Evolutionary conservation across 2,888 invertebrate species (phyloP).

Genomic region (Pollenia amentaria): DNA sequence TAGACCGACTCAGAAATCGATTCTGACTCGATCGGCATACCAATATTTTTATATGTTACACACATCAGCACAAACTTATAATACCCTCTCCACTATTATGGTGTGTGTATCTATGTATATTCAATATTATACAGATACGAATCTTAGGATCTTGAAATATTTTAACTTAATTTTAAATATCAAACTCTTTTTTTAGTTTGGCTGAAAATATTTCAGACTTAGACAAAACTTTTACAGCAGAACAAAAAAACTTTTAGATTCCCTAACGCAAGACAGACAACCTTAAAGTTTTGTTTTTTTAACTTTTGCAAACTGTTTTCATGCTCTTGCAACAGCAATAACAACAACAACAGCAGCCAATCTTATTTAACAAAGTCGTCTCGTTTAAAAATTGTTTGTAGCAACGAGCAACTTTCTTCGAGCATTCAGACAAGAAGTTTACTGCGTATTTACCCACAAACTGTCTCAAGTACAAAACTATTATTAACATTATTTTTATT

Average conservation of each 20-base stretch:
- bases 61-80: too few species aligned
- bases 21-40: too few species aligned
- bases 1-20: too few species aligned
- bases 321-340: slow-evolving; percentile 18
- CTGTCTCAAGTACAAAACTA: slow-evolving; percentile 66
- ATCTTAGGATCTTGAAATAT: too few species aligned
- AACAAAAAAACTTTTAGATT: slow-evolving; percentile 17
- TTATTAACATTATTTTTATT: slow-evolving; percentile 40
- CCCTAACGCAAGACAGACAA: slow-evolving; percentile 12
- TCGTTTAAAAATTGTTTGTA: slow-evolving; percentile 39
- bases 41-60: too few species aligned
- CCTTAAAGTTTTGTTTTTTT: slow-evolving; percentile 34
- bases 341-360: slow-evolving; percentile 45
- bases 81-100: too few species aligned
- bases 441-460: slow-evolving; percentile 65
- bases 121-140: too few species aligned
- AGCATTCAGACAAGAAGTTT: slow-evolving; percentile 44
- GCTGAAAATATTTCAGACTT: slow-evolving; percentile 22
- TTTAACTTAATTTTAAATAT: too few species aligned
- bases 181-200: background rate
- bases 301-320: slow-evolving; percentile 52
- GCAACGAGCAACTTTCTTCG: slow-evolving; percentile 36
- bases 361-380: slow-evolving; percentile 60
- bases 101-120: too few species aligned
- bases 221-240: background rate